A percentile compares a stretch with the other conserved stretches of the same genome.
Conservation (phyloP, 2,888 invertebrate genomes). For the Drosophila phalerata region DNA sequence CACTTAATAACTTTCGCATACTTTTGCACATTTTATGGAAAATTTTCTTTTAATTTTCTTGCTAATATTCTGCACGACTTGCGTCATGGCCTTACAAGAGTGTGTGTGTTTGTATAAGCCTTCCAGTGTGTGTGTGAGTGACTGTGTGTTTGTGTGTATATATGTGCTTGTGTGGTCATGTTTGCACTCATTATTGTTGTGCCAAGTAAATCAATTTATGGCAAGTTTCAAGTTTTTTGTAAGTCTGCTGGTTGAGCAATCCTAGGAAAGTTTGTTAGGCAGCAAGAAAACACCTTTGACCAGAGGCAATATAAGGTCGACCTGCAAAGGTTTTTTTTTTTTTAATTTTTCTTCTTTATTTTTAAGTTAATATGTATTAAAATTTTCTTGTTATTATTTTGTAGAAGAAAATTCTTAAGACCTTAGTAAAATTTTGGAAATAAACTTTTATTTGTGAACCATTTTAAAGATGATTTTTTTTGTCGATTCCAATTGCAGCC, state of each 20-base stretch:
- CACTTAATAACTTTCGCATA: conserved; percentile 81
- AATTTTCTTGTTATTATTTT: not conserved
- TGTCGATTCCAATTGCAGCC: no score
- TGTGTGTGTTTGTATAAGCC: conserved; percentile 17
- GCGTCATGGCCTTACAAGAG: conserved; percentile 40
- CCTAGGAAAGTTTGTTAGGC: conserved; percentile 29
- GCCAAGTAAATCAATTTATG: conserved; percentile 71
- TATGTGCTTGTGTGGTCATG: conserved; percentile 44
- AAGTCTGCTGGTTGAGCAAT: conserved; percentile 50
- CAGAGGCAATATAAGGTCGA: conserved; percentile 32
- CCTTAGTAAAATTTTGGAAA: not conserved
- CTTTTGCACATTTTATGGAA: conserved; percentile 80
- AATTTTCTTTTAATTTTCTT: conserved; percentile 72
- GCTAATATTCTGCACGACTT: conserved; percentile 64
- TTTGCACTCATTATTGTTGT: conserved; percentile 70
- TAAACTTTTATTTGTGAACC: not conserved
- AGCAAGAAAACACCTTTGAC: conserved; percentile 37
- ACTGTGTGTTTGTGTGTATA: conserved; percentile 18
- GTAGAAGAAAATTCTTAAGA: not conserved
- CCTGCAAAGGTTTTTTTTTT: conserved; percentile 5
- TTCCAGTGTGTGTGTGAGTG: conserved; percentile 6
- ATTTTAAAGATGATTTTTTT: not conserved
- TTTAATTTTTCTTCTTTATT: not conserved
- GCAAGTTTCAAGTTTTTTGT: conserved; percentile 67
- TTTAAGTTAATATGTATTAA: not conserved